These are phyloP conservation scores for Turnix velox DNA, from an alignment of 2,113 vertebrate species.

Conservation along the genomic window DNA sequence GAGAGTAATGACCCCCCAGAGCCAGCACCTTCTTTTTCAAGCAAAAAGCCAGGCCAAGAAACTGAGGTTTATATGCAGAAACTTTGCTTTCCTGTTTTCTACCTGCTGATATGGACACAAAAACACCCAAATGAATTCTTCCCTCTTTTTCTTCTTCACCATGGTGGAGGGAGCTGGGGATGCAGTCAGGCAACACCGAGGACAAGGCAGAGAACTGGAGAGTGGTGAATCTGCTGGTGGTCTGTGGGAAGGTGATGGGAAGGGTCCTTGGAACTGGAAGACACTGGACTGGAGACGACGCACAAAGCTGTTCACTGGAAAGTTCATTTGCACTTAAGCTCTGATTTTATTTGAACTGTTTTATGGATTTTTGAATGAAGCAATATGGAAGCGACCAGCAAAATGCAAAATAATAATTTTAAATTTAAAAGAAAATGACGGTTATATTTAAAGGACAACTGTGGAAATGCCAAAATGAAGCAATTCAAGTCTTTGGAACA, in stretches of 20 bases:
- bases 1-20: not conserved
- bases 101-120: not conserved
- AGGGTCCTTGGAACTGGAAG: constrained; percentile 64
- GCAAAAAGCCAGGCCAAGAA: constrained; percentile 24
- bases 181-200: constrained; percentile 51
- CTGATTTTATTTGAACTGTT: constrained; percentile 73
- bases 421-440: constrained; percentile 50
- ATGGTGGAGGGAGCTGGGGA: constrained; percentile 8
- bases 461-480: constrained; percentile 74
- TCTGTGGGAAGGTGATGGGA: constrained; percentile 37
- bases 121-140: not conserved
- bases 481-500: constrained; percentile 67
- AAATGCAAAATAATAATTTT: constrained; percentile 67
- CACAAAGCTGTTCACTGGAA: constrained; percentile 71
- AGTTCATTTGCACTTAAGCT: constrained; percentile 78
- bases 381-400: constrained; percentile 86
- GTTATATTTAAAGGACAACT: constrained; percentile 67
- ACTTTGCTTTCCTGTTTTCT: constrained; percentile 49
- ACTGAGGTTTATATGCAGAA: constrained; percentile 39
- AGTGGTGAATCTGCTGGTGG: constrained; percentile 41
- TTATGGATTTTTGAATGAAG: constrained; percentile 83
- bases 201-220: constrained; percentile 26
- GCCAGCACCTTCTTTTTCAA: constrained; percentile 16
- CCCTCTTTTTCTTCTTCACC: constrained; percentile 13
- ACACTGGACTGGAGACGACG: constrained; percentile 69